phyloP scores from a whole-genome alignment of 2,113 vertebrate species.

The Morone saxatilis region DNA sequence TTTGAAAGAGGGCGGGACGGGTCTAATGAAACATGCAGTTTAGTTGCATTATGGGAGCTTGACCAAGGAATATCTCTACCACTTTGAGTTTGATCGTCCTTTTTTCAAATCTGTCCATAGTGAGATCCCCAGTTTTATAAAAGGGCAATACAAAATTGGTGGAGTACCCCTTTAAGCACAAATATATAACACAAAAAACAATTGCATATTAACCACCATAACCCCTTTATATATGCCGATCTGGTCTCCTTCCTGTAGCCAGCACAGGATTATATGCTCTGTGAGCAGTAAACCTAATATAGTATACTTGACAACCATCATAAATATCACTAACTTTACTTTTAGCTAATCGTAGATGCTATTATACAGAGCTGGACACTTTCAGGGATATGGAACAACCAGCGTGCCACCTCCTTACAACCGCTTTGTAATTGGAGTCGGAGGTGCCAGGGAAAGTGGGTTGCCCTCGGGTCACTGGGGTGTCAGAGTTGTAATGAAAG shows the following conservation, averaged over 20 bases:
- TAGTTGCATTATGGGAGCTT: background rate
- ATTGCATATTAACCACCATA: background rate
- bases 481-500: conserved; percentile 50
- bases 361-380: conserved; percentile 49
- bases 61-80: background rate
- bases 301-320: conserved; percentile 30
- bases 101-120: background rate
- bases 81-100: background rate
- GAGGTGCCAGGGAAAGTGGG: conserved; percentile 50
- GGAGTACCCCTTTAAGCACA: background rate
- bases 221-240: background rate
- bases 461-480: conserved; percentile 44
- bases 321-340: conserved; percentile 21
- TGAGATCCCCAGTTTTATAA: background rate
- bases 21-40: background rate
- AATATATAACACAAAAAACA: background rate
- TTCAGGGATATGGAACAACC: conserved; percentile 27
- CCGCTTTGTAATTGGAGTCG: conserved; percentile 68
- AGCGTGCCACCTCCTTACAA: conserved; percentile 36
- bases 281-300: background rate
- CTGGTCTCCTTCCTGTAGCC: background rate
- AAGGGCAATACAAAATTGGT: background rate
- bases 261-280: conserved; percentile 1
- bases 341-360: conserved; percentile 37
- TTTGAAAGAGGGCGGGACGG: background rate